These are phyloP conservation scores for Otus sunia DNA, from an alignment of 2,113 vertebrate genomes.

Conservation along the genomic window DNA sequence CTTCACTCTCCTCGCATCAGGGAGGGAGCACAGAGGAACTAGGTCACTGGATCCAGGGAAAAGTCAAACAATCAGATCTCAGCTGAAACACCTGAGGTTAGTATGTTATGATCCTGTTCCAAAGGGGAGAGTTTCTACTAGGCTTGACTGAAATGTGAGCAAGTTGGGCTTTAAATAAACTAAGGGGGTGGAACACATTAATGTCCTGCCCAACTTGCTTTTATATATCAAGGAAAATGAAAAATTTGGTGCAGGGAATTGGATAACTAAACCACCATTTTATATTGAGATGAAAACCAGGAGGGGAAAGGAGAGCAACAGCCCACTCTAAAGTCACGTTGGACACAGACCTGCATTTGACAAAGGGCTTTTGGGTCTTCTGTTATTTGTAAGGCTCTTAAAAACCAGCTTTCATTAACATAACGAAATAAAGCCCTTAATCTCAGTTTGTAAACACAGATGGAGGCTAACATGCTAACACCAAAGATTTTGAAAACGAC, in stretches of 20 bases:
- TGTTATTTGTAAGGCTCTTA: not conserved
- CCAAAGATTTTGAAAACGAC: not conserved
- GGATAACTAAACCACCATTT: not conserved
- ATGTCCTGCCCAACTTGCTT: not conserved
- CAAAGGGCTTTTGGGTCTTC: not conserved
- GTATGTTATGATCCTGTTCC: not conserved
- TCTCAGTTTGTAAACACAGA: not conserved
- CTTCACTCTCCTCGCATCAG: not conserved
- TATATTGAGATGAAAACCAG: not conserved
- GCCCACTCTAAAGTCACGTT: not conserved
- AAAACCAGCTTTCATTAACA: not conserved
- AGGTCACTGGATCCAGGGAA: not conserved
- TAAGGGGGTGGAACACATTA: not conserved
- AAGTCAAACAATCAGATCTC: not conserved
- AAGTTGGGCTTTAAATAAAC: constrained; percentile 1
- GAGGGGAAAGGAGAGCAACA: not conserved
- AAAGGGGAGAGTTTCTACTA: not conserved
- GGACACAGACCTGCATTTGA: not conserved
- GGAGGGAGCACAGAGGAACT: not conserved
- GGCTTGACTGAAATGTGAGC: not conserved
- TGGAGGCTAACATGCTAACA: not conserved
- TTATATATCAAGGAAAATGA: not conserved
- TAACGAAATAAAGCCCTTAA: not conserved
- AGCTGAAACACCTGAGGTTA: not conserved
- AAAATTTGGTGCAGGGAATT: not conserved